phyloP scores from a whole-genome alignment of 2,113 vertebrate genomes.

The Lichenostomus cassidix region DNA sequence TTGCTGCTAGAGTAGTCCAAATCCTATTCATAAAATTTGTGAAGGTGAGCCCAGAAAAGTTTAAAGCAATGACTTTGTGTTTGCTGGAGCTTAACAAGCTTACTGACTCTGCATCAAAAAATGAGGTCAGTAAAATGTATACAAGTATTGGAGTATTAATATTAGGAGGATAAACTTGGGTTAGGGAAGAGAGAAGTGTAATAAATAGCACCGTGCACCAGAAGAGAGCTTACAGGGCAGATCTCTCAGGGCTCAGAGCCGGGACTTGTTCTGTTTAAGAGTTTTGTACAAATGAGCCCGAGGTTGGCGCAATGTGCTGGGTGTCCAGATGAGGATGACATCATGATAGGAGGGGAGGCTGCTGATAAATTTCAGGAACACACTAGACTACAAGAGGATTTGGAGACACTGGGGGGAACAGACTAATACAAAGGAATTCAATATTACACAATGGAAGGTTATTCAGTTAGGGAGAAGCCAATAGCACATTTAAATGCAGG shows the following conservation, averaged over 20 bases:
- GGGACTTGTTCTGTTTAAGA: neutral
- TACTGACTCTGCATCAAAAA: neutral
- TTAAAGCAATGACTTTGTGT: neutral
- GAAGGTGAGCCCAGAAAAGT: neutral
- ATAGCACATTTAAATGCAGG: slow-evolving; percentile 24
- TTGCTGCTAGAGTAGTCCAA: neutral
- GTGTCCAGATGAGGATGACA: slow-evolving; percentile 39
- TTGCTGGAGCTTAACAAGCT: slow-evolving; percentile 4
- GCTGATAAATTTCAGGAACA: slow-evolving; percentile 58
- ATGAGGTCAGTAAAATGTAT: neutral
- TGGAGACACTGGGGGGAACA: neutral
- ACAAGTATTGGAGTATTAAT: neutral
- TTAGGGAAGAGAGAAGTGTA: neutral
- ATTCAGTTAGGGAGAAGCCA: slow-evolving; percentile 27
- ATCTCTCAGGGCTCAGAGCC: neutral
- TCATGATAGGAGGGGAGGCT: slow-evolving; percentile 49
- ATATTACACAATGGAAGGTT: slow-evolving; percentile 43
- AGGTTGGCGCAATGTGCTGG: neutral
- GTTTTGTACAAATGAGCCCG: neutral
- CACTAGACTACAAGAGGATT: slow-evolving; percentile 48
- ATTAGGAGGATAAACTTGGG: slow-evolving; percentile 7
- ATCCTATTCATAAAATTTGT: slow-evolving; percentile 25
- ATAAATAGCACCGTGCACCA: neutral
- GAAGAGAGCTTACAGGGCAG: neutral
- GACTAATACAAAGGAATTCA: slow-evolving; percentile 28